These are phyloP conservation scores for Pseudopipra pipra DNA, from an alignment of 2,113 vertebrate species.

Conservation along the genomic window DNA sequence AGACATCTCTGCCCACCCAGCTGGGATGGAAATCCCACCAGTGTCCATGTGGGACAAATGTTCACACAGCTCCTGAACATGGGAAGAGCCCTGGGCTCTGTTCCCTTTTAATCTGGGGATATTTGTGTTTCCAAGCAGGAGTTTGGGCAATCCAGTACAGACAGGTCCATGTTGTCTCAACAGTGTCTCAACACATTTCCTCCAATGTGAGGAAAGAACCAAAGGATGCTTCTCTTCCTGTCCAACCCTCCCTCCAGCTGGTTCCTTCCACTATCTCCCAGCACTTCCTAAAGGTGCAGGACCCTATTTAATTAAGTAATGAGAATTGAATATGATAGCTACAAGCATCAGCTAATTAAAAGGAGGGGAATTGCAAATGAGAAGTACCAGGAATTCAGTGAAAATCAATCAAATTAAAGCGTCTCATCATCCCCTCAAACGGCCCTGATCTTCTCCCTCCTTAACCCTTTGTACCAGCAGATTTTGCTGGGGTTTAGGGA, in stretches of 20 bases:
- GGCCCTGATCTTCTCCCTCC: neutral
- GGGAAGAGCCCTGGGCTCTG: neutral
- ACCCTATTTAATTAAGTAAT: slow-evolving; percentile 54
- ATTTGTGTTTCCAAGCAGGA: neutral
- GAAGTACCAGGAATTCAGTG: slow-evolving; percentile 29
- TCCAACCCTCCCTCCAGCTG: neutral
- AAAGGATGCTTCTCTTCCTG: neutral
- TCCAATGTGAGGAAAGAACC: neutral
- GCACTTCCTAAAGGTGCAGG: slow-evolving; percentile 6
- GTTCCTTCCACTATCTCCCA: neutral
- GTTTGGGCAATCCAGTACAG: neutral
- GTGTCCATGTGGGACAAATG: rapidly evolving
- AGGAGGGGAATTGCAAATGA: slow-evolving; percentile 53
- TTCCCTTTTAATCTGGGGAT: neutral
- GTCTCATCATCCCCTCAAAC: neutral
- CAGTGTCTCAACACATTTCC: too few species aligned
- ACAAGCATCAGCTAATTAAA: slow-evolving; percentile 60
- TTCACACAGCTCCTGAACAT: neutral
- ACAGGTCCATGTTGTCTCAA: rapidly evolving
- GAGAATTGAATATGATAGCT: slow-evolving; percentile 60
- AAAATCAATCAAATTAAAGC: slow-evolving; percentile 57
- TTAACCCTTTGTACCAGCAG: neutral
- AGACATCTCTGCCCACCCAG: neutral
- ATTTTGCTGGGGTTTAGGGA: rapidly evolving
- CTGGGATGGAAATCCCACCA: neutral